Base-by-base conservation (phyloP, 2,888 invertebrate species). In the Aphrophora alni region DNA sequence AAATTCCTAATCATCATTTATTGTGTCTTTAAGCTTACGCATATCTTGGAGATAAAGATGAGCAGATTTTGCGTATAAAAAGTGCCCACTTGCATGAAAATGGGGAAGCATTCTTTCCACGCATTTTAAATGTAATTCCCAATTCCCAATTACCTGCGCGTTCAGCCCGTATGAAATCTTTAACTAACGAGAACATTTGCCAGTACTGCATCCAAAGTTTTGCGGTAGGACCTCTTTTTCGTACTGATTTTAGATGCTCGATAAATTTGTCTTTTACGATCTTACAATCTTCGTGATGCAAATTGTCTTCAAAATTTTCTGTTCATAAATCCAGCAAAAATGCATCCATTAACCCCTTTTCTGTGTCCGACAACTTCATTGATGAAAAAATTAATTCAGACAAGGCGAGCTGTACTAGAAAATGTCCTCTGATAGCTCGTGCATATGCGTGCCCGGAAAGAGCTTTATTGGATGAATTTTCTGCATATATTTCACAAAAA, bases 21-120 rank as follows among this genome's bases (percentile, higher is more conserved):
- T 83, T 80, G 59, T 81, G 14, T 81, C 72, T 84, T 83, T 75
- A 72, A 86, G 82, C n/a, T 84, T 77, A n/a, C 75, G 68, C 86
- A 86, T 86, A 33, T 85, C 81, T 84, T 86, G 86, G 0, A 87
- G 71, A 83, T 86, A 87, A 28, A 86, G 72, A 69, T 85, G 86
- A 59, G 82, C 79, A 82, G 84, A 82, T 84, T 85, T 85, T 17
- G 85, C 85, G 78, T 85, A 85, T 27, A 81, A 75, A 69, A 84
- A 82, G 82, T 87, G 87, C 1, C 86, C 87, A 59, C 71, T 78
- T 44, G 83, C 82, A 79, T 83, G 79, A 80, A 83, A 83, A 80
- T 71, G 83, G 10, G 84, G 84, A 68, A 85, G 51, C 83, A 85
- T 84, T 78, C 72, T 70, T 82, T 82, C 59, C 7, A 85, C 82